Evolutionary conservation across 1,140 invertebrate species (phyloP), one percentile per base, ranked within the genome.

Genomic region (Drosophila yakuba): DNA sequence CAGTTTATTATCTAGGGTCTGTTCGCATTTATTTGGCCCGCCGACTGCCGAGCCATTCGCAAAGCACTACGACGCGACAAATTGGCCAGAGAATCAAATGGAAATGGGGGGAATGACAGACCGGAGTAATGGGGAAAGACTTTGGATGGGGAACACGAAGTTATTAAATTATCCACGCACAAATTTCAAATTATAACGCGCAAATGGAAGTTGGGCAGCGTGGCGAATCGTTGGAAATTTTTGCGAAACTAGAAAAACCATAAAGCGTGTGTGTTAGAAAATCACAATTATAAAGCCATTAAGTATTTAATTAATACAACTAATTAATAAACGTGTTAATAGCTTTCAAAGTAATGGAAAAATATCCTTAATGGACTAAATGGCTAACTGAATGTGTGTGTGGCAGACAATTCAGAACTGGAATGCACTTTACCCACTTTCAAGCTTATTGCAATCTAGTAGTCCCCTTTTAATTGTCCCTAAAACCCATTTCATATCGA

Each of bases 151-250:
- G 32, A n/a, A 38, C 43, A 20, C 28, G 71, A 50, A 71, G 64
- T 58, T 72, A 71, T 71, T 72, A 72, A 71, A 57, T 72, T 71
- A 68, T 71, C 35, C 66, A 58, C 68, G 68, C 68, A 72, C 66
- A 72, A 72, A 69, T 36, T 57, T 38, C 35, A 72, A 72, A 72
- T 72, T 58, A 71, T 71, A 71, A 50, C 12, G 51, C 44, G 43
- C 36, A 35, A 52, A 67, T 67, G 61, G 45, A 58, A 36, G 64
- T 57, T 57, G 64, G 67, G 28, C 51, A 36, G 68, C 68, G 36
- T 58, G 20, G 36, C 68, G 25, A 71, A 72, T 71, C 14, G 25
- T 2, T 54, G 47, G 32, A 52, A 17, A 44, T 36, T 52, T 68
- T 68, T 23, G 52, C 51, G 1, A 56, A 36, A 69, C 48, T 69